Conservation (phyloP, 2,888 invertebrate species). For the Busseola fusca region DNA sequence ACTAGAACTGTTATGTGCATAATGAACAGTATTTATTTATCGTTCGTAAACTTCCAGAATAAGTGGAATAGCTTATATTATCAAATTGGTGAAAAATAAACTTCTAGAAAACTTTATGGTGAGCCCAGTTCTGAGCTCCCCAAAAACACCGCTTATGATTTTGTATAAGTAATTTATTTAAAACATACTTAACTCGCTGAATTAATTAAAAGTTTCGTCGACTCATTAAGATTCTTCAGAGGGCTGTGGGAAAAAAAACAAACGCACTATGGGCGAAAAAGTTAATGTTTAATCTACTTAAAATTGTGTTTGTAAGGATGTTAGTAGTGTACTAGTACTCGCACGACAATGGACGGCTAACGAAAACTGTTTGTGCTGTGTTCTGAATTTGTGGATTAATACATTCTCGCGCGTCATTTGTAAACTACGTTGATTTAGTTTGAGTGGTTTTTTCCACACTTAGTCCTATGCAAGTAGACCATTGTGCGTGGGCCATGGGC, state of each 20-base stretch:
- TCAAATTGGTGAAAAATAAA: constrained; percentile 39
- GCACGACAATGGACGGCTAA: constrained; percentile 62
- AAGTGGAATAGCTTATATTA: constrained; percentile 22
- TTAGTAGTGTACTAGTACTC: constrained; percentile 19
- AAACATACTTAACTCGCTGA: constrained; percentile 77
- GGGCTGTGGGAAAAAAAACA: constrained; percentile 62
- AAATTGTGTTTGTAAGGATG: constrained; percentile 52
- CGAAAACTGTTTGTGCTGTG: constrained; percentile 53
- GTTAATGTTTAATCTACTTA: constrained; percentile 63
- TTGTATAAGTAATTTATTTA: constrained; percentile 67
- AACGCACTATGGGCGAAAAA: constrained; percentile 57
- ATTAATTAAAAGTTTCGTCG: constrained; percentile 82
- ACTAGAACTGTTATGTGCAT: neutral
- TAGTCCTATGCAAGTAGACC: too few relatives aligned
- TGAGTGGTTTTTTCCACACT: constrained; percentile 2
- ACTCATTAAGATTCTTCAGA: constrained; percentile 77
- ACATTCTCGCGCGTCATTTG: constrained; percentile 29
- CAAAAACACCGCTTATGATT: constrained; percentile 47
- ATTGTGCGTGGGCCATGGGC: too few relatives aligned
- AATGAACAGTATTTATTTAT: constrained; percentile 1
- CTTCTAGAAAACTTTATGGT: constrained; percentile 17
- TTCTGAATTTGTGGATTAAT: constrained; percentile 36
- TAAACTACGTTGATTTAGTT: constrained; percentile 35
- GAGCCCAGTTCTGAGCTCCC: constrained; percentile 8
- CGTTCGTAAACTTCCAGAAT: constrained; percentile 10